These are phyloP conservation scores for Amphipoea lucens DNA, from an alignment of 2,888 invertebrate genomes.

Conservation along the genomic window DNA sequence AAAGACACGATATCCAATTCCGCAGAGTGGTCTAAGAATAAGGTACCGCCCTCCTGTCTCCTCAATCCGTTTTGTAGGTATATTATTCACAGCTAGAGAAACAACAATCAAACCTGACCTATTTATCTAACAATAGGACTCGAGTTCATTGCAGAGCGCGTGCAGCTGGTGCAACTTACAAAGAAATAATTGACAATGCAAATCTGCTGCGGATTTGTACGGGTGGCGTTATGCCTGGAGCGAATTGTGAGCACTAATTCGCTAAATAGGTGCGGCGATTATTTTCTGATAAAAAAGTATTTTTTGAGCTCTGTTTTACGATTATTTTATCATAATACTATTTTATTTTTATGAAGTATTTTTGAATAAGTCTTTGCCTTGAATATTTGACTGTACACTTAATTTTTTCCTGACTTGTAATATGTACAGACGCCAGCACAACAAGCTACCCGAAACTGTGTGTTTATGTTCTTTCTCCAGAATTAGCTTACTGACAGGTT, in stretches of 20 bases:
- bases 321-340: no score
- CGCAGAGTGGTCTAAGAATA: slow-evolving; percentile 25
- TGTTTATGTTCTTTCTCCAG: no score
- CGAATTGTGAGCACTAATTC: not conserved
- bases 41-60: not conserved
- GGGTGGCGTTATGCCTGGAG: not conserved
- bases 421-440: no score
- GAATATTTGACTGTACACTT: no score
- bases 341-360: no score
- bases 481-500: no score
- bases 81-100: slow-evolving; percentile 16
- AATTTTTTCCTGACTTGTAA: no score
- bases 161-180: slow-evolving; percentile 11
- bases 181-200: slow-evolving; percentile 6
- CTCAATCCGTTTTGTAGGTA: not conserved
- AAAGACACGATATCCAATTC: slow-evolving; percentile 26
- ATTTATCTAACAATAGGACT: slow-evolving; percentile 42
- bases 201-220: not conserved
- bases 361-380: no score
- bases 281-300: not conserved
- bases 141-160: not conserved
- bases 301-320: no score
- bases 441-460: no score
- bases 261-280: not conserved
- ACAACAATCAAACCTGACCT: slow-evolving; percentile 49